Evolutionary conservation across 1,140 invertebrate species (phyloP).

Genomic region (Holotrichia oblita): DNA sequence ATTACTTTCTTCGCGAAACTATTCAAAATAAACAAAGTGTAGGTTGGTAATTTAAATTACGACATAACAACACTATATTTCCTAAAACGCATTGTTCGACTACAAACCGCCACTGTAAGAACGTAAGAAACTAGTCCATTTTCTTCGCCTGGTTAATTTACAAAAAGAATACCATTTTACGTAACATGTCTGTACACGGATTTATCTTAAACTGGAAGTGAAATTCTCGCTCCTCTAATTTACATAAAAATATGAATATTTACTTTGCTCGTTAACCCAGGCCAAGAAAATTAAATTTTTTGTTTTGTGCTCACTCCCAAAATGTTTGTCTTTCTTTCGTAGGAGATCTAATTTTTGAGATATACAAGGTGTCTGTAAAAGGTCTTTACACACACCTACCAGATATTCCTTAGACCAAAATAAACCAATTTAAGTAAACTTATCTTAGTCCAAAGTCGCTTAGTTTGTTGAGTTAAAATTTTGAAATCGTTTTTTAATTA

Average conservation of each 20-base stretch:
- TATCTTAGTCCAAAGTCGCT: too few relatives aligned
- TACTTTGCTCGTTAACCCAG: too few relatives aligned
- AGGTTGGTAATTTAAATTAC: background rate
- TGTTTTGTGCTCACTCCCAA: too few relatives aligned
- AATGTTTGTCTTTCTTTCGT: too few relatives aligned
- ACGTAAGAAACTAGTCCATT: conserved; percentile 15
- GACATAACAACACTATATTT: background rate
- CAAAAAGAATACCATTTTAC: conserved; percentile 10
- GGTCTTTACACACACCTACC: too few relatives aligned
- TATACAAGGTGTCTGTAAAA: too few relatives aligned
- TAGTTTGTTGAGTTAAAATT: too few relatives aligned
- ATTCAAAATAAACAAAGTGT: conserved; percentile 27
- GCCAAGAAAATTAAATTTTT: too few relatives aligned
- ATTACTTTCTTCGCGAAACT: conserved; percentile 23
- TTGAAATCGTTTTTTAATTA: too few relatives aligned
- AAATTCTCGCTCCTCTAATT: background rate
- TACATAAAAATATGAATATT: background rate
- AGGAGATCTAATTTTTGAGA: background rate
- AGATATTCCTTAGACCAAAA: too few relatives aligned
- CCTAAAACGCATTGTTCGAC: conserved; percentile 18
- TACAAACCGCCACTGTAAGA: background rate
- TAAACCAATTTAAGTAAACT: too few relatives aligned
- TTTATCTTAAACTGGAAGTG: background rate
- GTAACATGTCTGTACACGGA: background rate
- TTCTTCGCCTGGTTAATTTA: background rate